These are phyloP conservation scores for Bos javanicus DNA, from an alignment of 2,113 vertebrate genomes.

Conservation along the genomic window DNA sequence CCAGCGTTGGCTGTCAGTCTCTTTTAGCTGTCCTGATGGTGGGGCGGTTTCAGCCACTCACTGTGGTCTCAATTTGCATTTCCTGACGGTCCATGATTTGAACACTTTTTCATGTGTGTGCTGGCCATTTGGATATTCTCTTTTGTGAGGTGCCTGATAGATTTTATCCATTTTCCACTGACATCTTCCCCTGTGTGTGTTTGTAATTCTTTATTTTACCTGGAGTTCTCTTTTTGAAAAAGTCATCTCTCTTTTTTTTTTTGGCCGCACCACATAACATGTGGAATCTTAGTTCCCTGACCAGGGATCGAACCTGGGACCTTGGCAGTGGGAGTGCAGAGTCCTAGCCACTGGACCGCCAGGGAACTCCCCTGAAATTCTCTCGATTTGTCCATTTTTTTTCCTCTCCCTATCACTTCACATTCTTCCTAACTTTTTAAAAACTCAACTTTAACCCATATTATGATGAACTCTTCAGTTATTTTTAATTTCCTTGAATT, in stretches of 20 bases:
- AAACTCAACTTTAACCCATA: not conserved
- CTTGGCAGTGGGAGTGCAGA: not conserved
- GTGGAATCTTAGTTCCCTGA: not conserved
- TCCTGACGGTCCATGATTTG: not conserved
- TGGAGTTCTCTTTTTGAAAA: not conserved
- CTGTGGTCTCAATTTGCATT: not conserved
- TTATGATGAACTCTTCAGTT: not conserved
- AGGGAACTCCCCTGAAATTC: not conserved
- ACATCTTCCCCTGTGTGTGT: not conserved
- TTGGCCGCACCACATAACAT: not conserved
- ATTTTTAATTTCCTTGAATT: not conserved
- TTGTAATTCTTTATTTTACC: not conserved
- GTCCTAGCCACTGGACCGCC: not conserved
- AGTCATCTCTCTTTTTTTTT: not conserved
- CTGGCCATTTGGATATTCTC: not conserved
- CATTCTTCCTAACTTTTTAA: not conserved
- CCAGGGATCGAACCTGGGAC: not conserved
- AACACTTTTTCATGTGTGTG: not conserved
- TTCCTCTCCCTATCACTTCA: not conserved
- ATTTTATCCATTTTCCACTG: not conserved
- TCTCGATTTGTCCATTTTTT: not conserved
- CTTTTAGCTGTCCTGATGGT: not conserved
- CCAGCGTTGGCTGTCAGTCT: accelerated
- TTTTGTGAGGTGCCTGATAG: not conserved
- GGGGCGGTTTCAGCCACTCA: not conserved